Conservation (phyloP, 2,888 invertebrate genomes). For the Ectemnius continuus region DNA sequence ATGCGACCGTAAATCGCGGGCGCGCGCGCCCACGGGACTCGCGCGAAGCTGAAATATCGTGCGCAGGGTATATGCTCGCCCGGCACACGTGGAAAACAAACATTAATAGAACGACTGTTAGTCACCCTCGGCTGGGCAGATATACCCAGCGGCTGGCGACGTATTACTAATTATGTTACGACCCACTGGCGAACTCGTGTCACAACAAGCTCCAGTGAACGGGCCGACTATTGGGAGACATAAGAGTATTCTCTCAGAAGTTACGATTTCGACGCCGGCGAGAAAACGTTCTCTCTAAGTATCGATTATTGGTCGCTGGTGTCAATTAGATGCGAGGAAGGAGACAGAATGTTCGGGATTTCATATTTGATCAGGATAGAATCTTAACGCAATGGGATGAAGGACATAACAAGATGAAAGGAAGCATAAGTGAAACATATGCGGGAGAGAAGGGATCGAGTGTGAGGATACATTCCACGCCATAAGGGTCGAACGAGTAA, state of each 20-base stretch:
- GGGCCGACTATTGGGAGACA: constrained; percentile 21
- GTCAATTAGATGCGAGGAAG: too few species aligned
- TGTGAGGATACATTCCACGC: too few species aligned
- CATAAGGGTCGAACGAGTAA: too few species aligned
- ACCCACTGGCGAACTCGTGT: constrained; percentile 46
- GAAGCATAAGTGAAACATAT: too few species aligned
- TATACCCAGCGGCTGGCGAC: constrained; percentile 28
- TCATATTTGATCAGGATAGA: too few species aligned
- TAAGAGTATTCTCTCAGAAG: constrained; percentile 37
- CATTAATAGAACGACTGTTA: constrained; percentile 59
- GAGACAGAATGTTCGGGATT: background rate
- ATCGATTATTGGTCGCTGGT: too few species aligned
- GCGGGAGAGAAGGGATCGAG: too few species aligned
- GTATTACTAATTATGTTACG: constrained; percentile 58
- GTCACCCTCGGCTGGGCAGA: constrained; percentile 40
- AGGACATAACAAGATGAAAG: too few species aligned
- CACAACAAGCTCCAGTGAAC: constrained; percentile 54
- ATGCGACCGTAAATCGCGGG: constrained; percentile 50
- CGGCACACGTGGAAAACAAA: constrained; percentile 54
- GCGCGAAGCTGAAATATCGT: constrained; percentile 34
- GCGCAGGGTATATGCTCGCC: constrained; percentile 12
- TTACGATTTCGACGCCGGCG: constrained; percentile 25
- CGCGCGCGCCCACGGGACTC: background rate
- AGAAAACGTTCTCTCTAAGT: too few species aligned
- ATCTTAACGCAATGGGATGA: too few species aligned